Evolutionary conservation across 2,888 invertebrate species (phyloP), one percentile per base, ranked within the genome.

Genomic region (Macrosoma leucophasiata): DNA sequence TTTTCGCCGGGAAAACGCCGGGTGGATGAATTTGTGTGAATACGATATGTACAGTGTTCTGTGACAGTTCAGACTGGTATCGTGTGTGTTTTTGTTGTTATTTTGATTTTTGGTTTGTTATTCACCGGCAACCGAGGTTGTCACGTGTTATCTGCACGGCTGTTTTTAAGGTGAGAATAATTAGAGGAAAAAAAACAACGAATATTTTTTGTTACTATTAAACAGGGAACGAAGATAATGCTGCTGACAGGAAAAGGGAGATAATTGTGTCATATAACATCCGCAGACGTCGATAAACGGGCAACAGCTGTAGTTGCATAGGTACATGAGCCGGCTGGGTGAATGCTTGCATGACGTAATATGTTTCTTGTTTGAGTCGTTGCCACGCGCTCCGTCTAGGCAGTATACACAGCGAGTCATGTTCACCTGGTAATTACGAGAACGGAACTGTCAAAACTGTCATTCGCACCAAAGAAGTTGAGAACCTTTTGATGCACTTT

Each of bases 1-100:
- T 61, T 75, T 76, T 71, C 48, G 54, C 72, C 75, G 73, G 74
- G 59, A 70, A 78, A 77, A 75, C 59, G 69, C 79, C 79, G 78
- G 78, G 48, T 52, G 54, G 45, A 39, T 45, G 54, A 58, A 54
- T 52, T 48, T 52, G 48, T 62, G 65, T 52, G 48, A 50, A 59
- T 49, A 48, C 52, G 56, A 42, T 58, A 55, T 58, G 68, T 73
- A 64, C 37, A 46, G 39, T 63, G 52, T 62, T 66, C 41, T 49
- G 64, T 74, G 69, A 66, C 63, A 48, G 45, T 65, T 50, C 25
- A 39, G 52, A 59, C 58, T 48, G 39, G 44, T 54, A 52, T 50
- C 44, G 43, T 54, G 58, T 55, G 57, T 50, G 47, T 46, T 58
- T 53, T 54, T 48, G 44, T 60, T 59, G 55, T 55, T 57, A 55